These are phyloP conservation scores for Clanis bilineata DNA, from an alignment of 2,888 invertebrate genomes.

Conservation along the genomic window DNA sequence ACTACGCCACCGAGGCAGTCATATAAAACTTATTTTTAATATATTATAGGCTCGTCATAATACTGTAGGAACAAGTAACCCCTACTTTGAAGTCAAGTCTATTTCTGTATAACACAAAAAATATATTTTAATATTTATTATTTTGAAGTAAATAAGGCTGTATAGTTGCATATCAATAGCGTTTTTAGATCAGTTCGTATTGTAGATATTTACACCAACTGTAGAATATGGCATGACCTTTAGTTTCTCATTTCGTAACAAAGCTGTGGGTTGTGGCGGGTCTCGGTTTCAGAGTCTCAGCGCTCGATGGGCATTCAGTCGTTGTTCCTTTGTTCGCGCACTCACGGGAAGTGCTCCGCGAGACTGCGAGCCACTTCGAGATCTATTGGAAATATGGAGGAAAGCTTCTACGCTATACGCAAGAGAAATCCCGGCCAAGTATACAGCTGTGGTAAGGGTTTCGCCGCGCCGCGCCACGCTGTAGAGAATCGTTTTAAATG, in stretches of 20 bases:
- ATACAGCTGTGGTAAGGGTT: not conserved
- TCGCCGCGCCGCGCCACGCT: too few relatives aligned
- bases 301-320: conserved; percentile 8
- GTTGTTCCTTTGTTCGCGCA: conserved; percentile 11
- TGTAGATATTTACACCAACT: not conserved
- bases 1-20: too few relatives aligned
- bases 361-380: conserved; percentile 9
- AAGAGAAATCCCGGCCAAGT: not conserved
- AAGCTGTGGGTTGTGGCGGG: not conserved
- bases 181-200: not conserved
- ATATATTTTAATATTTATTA: too few relatives aligned
- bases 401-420: not conserved
- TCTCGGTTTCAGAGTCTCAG: too few relatives aligned
- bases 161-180: not conserved
- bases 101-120: too few relatives aligned
- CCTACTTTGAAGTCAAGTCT: too few relatives aligned
- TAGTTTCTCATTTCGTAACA: conserved; percentile 13
- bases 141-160: not conserved
- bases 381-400: conserved; percentile 10
- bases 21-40: too few relatives aligned
- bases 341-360: conserved; percentile 12
- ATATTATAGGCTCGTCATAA: too few relatives aligned
- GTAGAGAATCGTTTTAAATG: not conserved
- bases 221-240: not conserved
- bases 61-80: too few relatives aligned